Percentiles rank a stretch among this genome's conserved stretches.
Conservation (phyloP, 2,797 vertebrate genomes). For the Sitta carolinensis region DNA sequence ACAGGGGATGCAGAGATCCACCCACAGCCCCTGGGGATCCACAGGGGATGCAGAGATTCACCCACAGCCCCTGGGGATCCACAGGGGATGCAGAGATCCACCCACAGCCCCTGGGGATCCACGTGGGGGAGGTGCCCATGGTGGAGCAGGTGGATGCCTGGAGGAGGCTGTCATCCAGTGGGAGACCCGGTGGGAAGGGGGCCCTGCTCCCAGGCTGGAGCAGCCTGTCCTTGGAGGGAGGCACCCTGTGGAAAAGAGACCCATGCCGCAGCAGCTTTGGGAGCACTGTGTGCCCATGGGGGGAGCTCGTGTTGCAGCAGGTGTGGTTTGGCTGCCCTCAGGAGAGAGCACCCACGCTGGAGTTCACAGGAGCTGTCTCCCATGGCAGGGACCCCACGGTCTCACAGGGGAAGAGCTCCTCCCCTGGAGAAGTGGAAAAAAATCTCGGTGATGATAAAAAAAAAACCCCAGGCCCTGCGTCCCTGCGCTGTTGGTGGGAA, state of each 20-base stretch:
- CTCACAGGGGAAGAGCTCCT: background rate
- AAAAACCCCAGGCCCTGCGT: fast-evolving
- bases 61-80: too few species aligned
- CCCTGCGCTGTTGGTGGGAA: background rate
- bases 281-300: background rate
- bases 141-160: fast-evolving
- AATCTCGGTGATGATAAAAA: too few species aligned
- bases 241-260: fast-evolving
- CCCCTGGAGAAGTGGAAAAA: background rate
- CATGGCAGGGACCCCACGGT: fast-evolving
- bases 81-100: too few species aligned
- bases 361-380: background rate
- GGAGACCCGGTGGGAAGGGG: fast-evolving
- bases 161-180: background rate
- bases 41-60: too few species aligned
- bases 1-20: too few species aligned
- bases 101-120: too few species aligned
- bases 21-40: too few species aligned
- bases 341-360: fast-evolving
- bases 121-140: background rate
- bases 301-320: background rate
- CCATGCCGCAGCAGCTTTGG: fast-evolving
- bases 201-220: background rate
- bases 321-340: background rate
- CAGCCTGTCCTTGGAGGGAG: background rate